phyloP scores from a whole-genome alignment of 1,140 invertebrate genomes.

The Zaprionus ornatus region DNA sequence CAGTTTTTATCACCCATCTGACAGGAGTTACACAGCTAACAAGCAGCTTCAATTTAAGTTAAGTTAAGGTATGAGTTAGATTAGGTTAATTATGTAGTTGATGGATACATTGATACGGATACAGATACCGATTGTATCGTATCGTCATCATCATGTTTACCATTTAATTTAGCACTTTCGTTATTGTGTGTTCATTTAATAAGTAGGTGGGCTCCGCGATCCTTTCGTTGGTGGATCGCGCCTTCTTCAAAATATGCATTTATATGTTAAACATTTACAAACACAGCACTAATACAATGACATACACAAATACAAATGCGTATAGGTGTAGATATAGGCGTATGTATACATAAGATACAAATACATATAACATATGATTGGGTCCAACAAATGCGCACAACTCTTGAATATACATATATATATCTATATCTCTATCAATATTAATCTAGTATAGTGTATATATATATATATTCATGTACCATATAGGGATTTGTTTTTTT shows the following conservation, averaged over 20 bases:
- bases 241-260: slow-evolving; percentile 4
- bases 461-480: slow-evolving; percentile 20
- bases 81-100: slow-evolving; percentile 2
- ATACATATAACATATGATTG: slow-evolving; percentile 41
- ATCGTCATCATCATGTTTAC: slow-evolving; percentile 15
- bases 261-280: slow-evolving; percentile 68
- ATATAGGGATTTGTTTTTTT: slow-evolving; percentile 11
- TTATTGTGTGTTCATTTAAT: slow-evolving; percentile 44
- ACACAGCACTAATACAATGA: slow-evolving; percentile 74
- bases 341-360: slow-evolving; percentile 28
- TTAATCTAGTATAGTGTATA: slow-evolving; percentile 15
- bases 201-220: slow-evolving; percentile 66
- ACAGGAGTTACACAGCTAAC: slow-evolving; percentile 82
- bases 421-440: slow-evolving; percentile 10
- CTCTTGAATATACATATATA: slow-evolving; percentile 19
- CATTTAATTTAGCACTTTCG: slow-evolving; percentile 44
- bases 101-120: background rate
- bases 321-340: slow-evolving; percentile 29
- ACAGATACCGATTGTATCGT: background rate
- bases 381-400: slow-evolving; percentile 35
- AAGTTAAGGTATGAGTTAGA: slow-evolving; percentile 35
- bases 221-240: slow-evolving; percentile 6
- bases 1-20: slow-evolving; percentile 82
- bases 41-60: slow-evolving; percentile 55
- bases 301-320: slow-evolving; percentile 56